Conservation (phyloP, 2,797 vertebrate species). For the Sebastes hopkinsi region DNA sequence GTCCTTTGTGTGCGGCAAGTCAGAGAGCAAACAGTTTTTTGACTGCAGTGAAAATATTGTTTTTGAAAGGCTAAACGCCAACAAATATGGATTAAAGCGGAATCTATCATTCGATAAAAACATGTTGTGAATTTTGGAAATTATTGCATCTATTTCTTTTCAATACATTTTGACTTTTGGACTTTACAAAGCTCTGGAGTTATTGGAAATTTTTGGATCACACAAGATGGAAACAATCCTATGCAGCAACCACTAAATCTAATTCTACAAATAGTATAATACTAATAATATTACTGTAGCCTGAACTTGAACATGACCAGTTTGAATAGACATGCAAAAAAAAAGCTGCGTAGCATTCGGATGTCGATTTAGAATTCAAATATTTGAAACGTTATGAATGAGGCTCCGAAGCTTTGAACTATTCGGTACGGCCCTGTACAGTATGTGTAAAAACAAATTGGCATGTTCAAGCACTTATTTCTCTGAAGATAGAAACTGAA, state of each 20-base stretch:
- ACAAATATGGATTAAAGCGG: not conserved
- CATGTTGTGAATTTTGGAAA: not conserved
- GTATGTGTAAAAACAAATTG: not conserved
- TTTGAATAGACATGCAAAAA: too few relatives aligned
- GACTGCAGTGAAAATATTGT: not conserved
- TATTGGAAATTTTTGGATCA: not conserved
- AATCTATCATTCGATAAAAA: not conserved
- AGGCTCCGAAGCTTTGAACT: not conserved
- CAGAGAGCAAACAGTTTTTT: not conserved
- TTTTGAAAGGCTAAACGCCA: not conserved
- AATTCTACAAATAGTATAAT: too few relatives aligned
- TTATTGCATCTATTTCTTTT: not conserved
- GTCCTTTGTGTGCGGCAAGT: not conserved
- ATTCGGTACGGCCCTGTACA: not conserved
- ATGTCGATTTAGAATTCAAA: too few relatives aligned
- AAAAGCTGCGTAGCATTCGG: too few relatives aligned
- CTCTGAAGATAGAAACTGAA: not conserved
- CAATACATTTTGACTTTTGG: not conserved
- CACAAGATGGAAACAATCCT: not conserved
- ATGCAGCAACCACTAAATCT: too few relatives aligned
- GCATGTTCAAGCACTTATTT: not conserved
- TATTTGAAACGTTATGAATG: not conserved
- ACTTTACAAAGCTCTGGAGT: too few relatives aligned
- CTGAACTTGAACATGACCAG: too few relatives aligned
- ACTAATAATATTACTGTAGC: too few relatives aligned